A percentile compares a stretch with the other conserved stretches of the same genome.
These are phyloP conservation scores for Parthenolecanium corni DNA, from an alignment of 2,888 invertebrate genomes.

Conservation along the genomic window DNA sequence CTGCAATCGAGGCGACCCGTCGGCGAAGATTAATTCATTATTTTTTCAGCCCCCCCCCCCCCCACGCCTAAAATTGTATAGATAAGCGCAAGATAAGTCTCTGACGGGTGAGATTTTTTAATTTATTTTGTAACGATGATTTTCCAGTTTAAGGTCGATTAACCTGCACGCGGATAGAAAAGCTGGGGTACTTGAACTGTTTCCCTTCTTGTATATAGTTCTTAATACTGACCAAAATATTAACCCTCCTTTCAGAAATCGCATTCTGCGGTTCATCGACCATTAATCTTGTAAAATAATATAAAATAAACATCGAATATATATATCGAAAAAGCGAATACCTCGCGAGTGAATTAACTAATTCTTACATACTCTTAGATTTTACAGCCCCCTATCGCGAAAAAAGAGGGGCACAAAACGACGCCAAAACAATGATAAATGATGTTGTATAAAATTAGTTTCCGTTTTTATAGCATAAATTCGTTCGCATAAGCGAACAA, in stretches of 20 bases:
- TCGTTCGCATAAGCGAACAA: slow-evolving; percentile 5
- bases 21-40: not conserved
- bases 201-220: too few species aligned
- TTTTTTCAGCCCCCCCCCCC: not conserved
- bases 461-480: slow-evolving; percentile 21
- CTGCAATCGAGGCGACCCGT: not conserved
- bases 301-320: not conserved
- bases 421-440: slow-evolving; percentile 22
- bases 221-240: too few species aligned
- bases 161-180: not conserved
- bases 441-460: slow-evolving; percentile 26
- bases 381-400: too few species aligned
- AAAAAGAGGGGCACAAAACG: not conserved
- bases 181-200: too few species aligned
- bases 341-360: not conserved
- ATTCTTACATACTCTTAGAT: too few species aligned
- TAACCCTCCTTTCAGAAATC: not conserved
- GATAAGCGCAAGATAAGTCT: too few species aligned
- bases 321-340: not conserved
- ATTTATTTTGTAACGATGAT: not conserved
- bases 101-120: not conserved
- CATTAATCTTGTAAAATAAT: not conserved
- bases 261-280: not conserved
- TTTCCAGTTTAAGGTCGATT: not conserved
- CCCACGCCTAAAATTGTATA: not conserved